Conservation (phyloP, 2,113 vertebrate genomes). For the Serilophus lunatus region DNA sequence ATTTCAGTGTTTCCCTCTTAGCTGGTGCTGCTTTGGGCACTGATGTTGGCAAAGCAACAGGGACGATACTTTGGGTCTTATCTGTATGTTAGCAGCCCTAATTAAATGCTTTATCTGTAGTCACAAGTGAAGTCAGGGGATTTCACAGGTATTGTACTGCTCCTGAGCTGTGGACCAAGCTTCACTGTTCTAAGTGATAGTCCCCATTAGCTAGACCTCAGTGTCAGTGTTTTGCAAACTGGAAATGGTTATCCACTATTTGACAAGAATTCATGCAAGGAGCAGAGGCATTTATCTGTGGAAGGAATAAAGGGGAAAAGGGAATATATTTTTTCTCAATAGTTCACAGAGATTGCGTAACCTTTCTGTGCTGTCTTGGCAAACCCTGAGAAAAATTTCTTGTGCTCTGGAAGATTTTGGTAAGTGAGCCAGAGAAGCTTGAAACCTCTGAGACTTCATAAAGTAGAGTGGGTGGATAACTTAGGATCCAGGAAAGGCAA, state of each 20-base stretch:
- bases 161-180: background rate
- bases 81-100: conserved; percentile 24
- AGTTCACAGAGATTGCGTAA: background rate
- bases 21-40: background rate
- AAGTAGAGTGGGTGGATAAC: background rate
- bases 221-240: background rate
- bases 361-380: background rate
- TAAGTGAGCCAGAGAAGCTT: background rate
- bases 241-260: background rate
- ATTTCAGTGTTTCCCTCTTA: background rate
- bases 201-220: background rate
- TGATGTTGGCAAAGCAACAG: background rate
- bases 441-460: background rate
- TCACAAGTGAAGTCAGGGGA: background rate
- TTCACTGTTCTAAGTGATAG: background rate
- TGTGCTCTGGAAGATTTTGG: background rate
- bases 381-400: background rate
- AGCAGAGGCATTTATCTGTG: background rate
- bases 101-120: conserved; percentile 10
- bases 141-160: background rate
- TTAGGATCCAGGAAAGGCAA: background rate
- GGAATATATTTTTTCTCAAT: background rate
- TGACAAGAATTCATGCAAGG: background rate
- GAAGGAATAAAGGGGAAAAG: background rate
- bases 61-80: background rate